Conservation (phyloP, 2,888 invertebrate species). For the Cheilosia urbana region DNA sequence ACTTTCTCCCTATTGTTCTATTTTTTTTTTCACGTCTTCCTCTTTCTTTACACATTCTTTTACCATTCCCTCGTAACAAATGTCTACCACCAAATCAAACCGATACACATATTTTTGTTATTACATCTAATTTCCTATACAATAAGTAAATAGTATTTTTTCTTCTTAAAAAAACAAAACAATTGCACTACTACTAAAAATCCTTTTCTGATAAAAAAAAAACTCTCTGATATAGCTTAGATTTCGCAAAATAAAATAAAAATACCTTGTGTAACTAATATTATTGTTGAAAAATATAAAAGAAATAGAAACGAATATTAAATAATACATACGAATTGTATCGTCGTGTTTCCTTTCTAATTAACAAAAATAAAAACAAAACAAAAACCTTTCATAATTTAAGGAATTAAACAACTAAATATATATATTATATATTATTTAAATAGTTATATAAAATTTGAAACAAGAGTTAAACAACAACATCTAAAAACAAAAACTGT, state of each 20-base stretch:
- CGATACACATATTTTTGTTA: slow-evolving; percentile 17
- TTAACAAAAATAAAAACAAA: slow-evolving; percentile 29
- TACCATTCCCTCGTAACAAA: slow-evolving; percentile 19
- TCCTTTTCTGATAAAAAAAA: slow-evolving; percentile 43
- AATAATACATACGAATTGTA: slow-evolving; percentile 68
- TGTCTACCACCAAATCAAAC: slow-evolving; percentile 50
- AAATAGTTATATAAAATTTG: slow-evolving; percentile 69
- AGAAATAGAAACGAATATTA: slow-evolving; percentile 60
- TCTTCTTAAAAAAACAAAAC: slow-evolving; percentile 14
- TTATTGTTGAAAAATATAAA: slow-evolving; percentile 63
- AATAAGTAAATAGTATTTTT: slow-evolving; percentile 32
- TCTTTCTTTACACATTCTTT: slow-evolving; percentile 15
- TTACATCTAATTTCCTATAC: slow-evolving; percentile 2
- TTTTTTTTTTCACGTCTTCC: slow-evolving; percentile 6
- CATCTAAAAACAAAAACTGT: slow-evolving; percentile 10
- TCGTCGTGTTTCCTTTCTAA: slow-evolving; percentile 72
- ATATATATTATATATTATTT: slow-evolving; percentile 71
- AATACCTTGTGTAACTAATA: slow-evolving; percentile 67
- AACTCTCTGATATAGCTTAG: slow-evolving; percentile 53
- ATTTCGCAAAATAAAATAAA: slow-evolving; percentile 46
- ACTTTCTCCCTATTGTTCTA: neutral
- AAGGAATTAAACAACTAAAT: slow-evolving; percentile 43
- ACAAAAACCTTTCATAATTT: slow-evolving; percentile 29
- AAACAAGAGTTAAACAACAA: slow-evolving; percentile 43
- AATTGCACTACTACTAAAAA: slow-evolving; percentile 58